phyloP scores from a whole-genome alignment of 1,140 invertebrate species.

The Lepidurus packardi region DNA sequence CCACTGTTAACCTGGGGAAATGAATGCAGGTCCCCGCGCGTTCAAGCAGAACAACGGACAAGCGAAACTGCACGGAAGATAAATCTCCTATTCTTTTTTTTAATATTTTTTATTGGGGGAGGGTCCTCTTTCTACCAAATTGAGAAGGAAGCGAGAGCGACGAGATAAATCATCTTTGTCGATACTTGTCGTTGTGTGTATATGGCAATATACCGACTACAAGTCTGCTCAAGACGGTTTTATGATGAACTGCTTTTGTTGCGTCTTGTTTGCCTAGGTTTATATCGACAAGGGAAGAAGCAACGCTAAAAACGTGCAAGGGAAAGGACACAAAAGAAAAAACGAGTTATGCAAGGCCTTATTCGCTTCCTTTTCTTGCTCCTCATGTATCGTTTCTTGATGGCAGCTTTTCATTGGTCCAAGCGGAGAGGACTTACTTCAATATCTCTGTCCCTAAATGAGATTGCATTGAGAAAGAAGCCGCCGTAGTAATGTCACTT shows the following conservation, averaged over 20 bases:
- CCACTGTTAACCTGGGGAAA: background rate
- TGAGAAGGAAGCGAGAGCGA: background rate
- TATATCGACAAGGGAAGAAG: background rate
- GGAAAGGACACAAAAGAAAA: background rate
- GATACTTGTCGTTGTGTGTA: background rate
- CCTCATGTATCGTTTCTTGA: too few relatives aligned
- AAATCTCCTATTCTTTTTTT: background rate
- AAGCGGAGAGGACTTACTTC: too few relatives aligned
- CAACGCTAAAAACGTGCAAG: too few relatives aligned
- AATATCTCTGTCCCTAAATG: background rate
- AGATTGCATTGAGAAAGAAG: background rate
- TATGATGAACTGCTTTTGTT: background rate
- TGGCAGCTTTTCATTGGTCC: too few relatives aligned
- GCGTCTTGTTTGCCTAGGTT: background rate
- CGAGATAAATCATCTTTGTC: background rate
- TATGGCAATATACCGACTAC: background rate
- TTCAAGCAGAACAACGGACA: constrained; percentile 19
- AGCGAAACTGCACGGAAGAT: background rate
- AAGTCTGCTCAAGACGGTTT: background rate
- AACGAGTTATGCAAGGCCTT: background rate
- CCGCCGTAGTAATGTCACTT: constrained; percentile 3
- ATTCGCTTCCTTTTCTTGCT: too few relatives aligned
- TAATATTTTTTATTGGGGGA: too few relatives aligned
- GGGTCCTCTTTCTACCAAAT: too few relatives aligned
- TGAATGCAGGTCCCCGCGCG: background rate